These are phyloP conservation scores for Trachymyrmex cornetzi DNA, from an alignment of 1,140 invertebrate genomes.

Conservation along the genomic window DNA sequence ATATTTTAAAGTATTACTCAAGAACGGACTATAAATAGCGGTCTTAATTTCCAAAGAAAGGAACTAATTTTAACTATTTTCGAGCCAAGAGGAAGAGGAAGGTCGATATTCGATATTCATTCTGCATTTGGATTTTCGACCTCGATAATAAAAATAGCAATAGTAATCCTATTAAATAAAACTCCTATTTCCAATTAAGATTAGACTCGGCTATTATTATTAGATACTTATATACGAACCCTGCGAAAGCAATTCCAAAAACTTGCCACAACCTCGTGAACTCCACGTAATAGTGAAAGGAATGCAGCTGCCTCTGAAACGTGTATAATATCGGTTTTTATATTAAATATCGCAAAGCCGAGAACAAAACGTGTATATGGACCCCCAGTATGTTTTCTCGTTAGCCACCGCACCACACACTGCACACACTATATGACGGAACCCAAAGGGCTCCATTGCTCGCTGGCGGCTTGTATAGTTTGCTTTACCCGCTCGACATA, in stretches of 20 bases:
- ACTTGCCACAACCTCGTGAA: slow-evolving; percentile 91
- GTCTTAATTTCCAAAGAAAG: background rate
- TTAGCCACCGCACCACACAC: background rate
- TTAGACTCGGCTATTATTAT: background rate
- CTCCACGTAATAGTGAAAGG: slow-evolving; percentile 92
- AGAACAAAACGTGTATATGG: background rate
- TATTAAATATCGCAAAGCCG: slow-evolving; percentile 25
- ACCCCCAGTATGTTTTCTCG: slow-evolving; percentile 1
- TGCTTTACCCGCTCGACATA: slow-evolving; percentile 17
- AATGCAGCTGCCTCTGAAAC: slow-evolving; percentile 90
- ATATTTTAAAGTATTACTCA: too few species aligned
- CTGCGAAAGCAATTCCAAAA: slow-evolving; percentile 90
- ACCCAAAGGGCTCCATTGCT: slow-evolving; percentile 20
- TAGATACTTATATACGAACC: slow-evolving; percentile 85
- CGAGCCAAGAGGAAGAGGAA: background rate
- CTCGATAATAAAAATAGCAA: slow-evolving; percentile 1
- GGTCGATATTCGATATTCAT: background rate
- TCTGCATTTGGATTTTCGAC: background rate
- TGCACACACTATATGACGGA: background rate
- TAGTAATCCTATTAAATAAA: background rate
- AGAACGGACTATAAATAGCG: too few species aligned
- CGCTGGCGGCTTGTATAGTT: background rate
- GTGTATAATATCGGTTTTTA: slow-evolving; percentile 34
- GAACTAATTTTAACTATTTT: background rate
- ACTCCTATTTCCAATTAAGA: slow-evolving; percentile 2